These are phyloP conservation scores for Prinia subflava DNA, from an alignment of 2,113 vertebrate species.

Conservation along the genomic window DNA sequence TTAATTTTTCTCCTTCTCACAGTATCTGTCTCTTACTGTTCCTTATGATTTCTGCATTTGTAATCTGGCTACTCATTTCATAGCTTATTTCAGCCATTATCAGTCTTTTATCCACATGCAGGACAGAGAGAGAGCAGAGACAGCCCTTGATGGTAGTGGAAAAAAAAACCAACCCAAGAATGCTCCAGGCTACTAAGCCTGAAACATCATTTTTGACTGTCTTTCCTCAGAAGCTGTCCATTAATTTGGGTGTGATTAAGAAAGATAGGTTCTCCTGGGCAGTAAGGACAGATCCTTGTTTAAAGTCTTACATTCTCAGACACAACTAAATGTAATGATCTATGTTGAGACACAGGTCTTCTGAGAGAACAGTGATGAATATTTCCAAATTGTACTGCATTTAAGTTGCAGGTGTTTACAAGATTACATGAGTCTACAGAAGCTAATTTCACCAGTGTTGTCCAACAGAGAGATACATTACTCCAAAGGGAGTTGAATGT, in stretches of 20 bases:
- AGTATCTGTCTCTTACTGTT: not conserved
- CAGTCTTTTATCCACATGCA: not conserved
- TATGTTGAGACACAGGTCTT: not conserved
- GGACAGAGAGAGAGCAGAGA: not conserved
- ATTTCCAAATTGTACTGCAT: not conserved
- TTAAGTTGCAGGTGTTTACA: not conserved
- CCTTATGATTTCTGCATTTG: not conserved
- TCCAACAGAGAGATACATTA: not conserved
- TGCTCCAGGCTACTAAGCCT: not conserved
- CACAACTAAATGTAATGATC: not conserved
- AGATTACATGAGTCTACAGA: not conserved
- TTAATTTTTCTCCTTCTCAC: not conserved
- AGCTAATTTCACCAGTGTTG: not conserved
- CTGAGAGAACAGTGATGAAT: not conserved
- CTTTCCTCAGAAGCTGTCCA: not conserved
- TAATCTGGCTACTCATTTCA: not conserved
- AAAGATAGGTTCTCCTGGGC: not conserved
- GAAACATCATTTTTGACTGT: not conserved
- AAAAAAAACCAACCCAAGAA: rapidly evolving
- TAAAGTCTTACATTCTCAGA: not conserved
- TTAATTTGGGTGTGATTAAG: not conserved
- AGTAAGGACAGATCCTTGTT: not conserved
- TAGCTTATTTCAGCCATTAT: not conserved
- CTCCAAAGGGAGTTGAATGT: not conserved
- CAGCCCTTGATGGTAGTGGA: not conserved